A percentile compares a stretch with the other conserved stretches of the same genome.
phyloP scores from a whole-genome alignment of 2,797 vertebrate genomes.

The Nannoperca obscura region DNA sequence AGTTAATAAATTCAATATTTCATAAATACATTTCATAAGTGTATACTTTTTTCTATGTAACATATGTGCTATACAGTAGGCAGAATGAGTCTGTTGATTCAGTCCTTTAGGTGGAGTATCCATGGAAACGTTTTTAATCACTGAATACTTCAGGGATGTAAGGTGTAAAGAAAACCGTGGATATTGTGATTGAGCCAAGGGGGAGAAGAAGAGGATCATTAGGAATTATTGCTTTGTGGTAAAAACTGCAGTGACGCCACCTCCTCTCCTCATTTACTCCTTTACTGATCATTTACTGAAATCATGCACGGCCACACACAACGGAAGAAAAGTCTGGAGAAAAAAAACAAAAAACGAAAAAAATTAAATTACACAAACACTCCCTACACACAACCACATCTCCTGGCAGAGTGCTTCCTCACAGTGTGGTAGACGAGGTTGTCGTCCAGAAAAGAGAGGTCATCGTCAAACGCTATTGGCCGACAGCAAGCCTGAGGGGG shows the following conservation, averaged over 20 bases:
- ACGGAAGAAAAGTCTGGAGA: conserved; percentile 84
- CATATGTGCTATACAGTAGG: conserved; percentile 35
- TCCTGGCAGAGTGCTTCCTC: conserved; percentile 95
- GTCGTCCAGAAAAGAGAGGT: conserved; percentile 95
- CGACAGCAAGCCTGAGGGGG: conserved; percentile 88
- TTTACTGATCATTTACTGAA: conserved; percentile 43
- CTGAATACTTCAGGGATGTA: conserved; percentile 17
- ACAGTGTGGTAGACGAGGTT: conserved; percentile 94
- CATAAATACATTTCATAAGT: conserved; percentile 89
- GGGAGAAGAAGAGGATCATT: conserved; percentile 5
- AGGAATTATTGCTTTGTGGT: conserved; percentile 5
- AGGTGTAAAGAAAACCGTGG: conserved; percentile 12
- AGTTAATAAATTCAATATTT: conserved; percentile 88
- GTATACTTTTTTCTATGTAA: conserved; percentile 47
- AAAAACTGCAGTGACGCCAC: conserved; percentile 2
- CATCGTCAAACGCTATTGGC: conserved; percentile 93
- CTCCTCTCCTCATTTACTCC: conserved; percentile 14
- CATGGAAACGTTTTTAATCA: conserved; percentile 33
- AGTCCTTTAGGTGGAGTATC: conserved; percentile 19
- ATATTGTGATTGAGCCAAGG: not conserved
- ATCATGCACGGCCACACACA: conserved; percentile 86
- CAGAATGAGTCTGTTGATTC: conserved; percentile 12
- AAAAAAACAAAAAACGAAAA: too few species aligned
- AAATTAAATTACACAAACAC: conserved; percentile 18
- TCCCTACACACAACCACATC: conserved; percentile 89